A percentile compares a stretch with the other conserved stretches of the same genome.
Evolutionary conservation across 2,797 vertebrate species (phyloP).

Genomic region (Sciurus carolinensis): DNA sequence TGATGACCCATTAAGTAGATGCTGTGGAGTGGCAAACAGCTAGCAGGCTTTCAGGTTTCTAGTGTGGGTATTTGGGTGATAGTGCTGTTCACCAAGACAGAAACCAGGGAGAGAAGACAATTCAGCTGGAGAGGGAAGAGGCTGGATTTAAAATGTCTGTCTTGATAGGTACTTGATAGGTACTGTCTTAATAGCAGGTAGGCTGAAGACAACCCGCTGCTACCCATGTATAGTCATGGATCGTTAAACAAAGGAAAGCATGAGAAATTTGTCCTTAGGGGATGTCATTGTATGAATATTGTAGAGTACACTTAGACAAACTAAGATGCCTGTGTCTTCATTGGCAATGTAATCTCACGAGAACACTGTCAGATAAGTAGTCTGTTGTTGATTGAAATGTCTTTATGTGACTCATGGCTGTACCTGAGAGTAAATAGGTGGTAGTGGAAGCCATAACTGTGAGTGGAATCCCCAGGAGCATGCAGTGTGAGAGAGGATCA

Average conservation of each 20-base stretch:
- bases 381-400: too few species aligned
- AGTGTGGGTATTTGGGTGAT: neutral
- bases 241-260: neutral
- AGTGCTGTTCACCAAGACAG: neutral
- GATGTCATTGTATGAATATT: neutral
- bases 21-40: fast-evolving
- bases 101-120: neutral
- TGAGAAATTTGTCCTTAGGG: neutral
- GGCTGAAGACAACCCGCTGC: neutral
- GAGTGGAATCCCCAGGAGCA: neutral
- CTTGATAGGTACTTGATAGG: neutral
- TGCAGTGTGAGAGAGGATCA: neutral
- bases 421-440: neutral
- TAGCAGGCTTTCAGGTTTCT: neutral
- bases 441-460: neutral
- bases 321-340: neutral
- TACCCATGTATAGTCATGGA: too few species aligned
- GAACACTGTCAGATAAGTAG: too few species aligned
- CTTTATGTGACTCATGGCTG: neutral
- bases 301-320: neutral
- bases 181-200: neutral
- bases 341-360: too few species aligned
- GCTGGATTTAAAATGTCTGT: neutral
- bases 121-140: neutral
- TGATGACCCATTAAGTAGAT: neutral